A percentile compares a stretch with the other conserved stretches of the same genome.
Conservation (phyloP, 2,888 invertebrate species). For the Phengaris arion region DNA sequence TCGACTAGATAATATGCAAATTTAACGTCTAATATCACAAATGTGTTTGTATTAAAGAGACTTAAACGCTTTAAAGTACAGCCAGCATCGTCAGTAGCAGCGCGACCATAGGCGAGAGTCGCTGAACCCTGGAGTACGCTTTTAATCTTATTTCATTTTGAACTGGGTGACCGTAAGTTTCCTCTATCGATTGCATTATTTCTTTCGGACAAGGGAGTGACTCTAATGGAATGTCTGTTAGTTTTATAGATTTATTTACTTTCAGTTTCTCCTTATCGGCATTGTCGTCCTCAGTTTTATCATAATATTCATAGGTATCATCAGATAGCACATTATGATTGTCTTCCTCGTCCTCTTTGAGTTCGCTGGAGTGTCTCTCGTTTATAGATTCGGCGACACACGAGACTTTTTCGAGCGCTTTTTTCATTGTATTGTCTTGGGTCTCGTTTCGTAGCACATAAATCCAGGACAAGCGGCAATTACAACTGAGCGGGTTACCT, state of each 20-base stretch:
- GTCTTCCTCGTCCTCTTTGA: slow-evolving; percentile 50
- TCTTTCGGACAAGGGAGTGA: slow-evolving; percentile 73
- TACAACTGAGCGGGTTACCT: slow-evolving; percentile 91
- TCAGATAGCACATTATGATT: slow-evolving; percentile 57
- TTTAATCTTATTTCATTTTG: slow-evolving; percentile 73
- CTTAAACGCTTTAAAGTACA: slow-evolving; percentile 43
- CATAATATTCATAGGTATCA: slow-evolving; percentile 68
- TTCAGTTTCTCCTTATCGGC: slow-evolving; percentile 52
- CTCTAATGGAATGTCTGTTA: slow-evolving; percentile 65
- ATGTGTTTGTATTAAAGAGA: slow-evolving; percentile 52
- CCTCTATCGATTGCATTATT: slow-evolving; percentile 66
- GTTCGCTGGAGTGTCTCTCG: slow-evolving; percentile 56
- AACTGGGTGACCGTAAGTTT: slow-evolving; percentile 68
- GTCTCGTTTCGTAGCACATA: slow-evolving; percentile 87
- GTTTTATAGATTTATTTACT: slow-evolving; percentile 57
- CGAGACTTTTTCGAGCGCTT: slow-evolving; percentile 85
- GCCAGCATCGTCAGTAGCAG: slow-evolving; percentile 48
- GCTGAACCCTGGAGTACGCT: slow-evolving; percentile 59
- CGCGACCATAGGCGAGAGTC: slow-evolving; percentile 50
- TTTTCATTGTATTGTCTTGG: slow-evolving; percentile 82
- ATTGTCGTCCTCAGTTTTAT: slow-evolving; percentile 62
- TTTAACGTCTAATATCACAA: slow-evolving; percentile 73
- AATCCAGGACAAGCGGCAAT: slow-evolving; percentile 91
- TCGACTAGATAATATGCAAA: slow-evolving; percentile 48
- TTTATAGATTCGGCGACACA: slow-evolving; percentile 80